Evolutionary conservation across 2,888 invertebrate species (phyloP).

Genomic region (Sesamia inferens): DNA sequence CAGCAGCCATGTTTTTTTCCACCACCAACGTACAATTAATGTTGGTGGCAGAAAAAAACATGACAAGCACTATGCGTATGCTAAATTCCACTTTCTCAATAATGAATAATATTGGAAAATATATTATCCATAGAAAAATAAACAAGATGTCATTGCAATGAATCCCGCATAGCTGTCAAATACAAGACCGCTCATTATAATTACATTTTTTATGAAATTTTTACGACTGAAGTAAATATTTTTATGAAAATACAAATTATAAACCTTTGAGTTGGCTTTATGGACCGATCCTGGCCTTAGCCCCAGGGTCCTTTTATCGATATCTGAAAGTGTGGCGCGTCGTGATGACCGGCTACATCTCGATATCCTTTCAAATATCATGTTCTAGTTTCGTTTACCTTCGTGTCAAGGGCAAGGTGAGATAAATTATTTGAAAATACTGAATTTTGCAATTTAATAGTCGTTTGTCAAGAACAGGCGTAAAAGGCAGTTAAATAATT

Average conservation of each 20-base stretch:
- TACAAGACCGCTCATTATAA: conserved; percentile 23
- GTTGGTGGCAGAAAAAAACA: too few relatives aligned
- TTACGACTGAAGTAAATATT: neutral
- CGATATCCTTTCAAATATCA: conserved; percentile 59
- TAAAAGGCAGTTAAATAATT: conserved; percentile 50
- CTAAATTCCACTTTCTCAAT: neutral
- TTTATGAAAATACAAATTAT: neutral
- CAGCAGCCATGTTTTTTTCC: conserved; percentile 1
- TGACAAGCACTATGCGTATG: neutral
- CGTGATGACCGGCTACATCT: conserved; percentile 47
- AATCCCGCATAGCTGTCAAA: conserved; percentile 54
- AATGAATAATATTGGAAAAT: conserved; percentile 14
- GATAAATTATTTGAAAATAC: conserved; percentile 52
- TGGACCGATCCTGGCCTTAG: conserved; percentile 41
- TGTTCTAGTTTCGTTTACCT: conserved; percentile 58
- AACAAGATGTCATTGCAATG: conserved; percentile 27
- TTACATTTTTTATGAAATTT: conserved; percentile 42
- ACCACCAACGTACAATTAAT: neutral
- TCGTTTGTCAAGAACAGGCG: conserved; percentile 49
- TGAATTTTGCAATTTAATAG: conserved; percentile 44
- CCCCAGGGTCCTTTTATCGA: conserved; percentile 49
- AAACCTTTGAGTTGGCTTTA: neutral
- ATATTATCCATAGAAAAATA: conserved; percentile 29
- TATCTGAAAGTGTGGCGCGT: conserved; percentile 45
- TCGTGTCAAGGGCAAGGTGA: conserved; percentile 61